A percentile compares a stretch with the other conserved stretches of the same genome.
Evolutionary conservation across 2,797 vertebrate genomes (phyloP).

Genomic region (Sparus aurata): DNA sequence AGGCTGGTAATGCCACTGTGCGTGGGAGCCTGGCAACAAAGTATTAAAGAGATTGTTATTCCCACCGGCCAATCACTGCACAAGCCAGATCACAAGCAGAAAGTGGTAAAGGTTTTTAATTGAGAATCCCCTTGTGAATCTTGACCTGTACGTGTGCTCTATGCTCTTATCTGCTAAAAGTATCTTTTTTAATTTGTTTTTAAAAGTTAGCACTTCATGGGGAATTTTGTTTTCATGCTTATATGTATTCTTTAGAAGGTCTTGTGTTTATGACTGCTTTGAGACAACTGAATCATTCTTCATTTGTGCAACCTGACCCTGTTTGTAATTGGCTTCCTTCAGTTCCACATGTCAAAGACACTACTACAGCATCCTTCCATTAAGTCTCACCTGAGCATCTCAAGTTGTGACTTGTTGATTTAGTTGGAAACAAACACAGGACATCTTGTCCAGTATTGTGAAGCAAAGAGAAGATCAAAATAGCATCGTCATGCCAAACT

Average conservation of each 20-base stretch:
- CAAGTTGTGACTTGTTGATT: constrained; percentile 1
- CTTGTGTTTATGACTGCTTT: neutral
- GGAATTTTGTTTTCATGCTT: too few species aligned
- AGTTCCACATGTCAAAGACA: neutral
- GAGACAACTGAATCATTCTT: neutral
- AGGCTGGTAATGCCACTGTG: constrained; percentile 7
- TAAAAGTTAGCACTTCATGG: too few species aligned
- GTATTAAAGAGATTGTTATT: neutral
- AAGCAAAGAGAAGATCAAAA: constrained; percentile 1
- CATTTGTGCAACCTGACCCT: neutral
- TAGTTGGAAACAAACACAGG: neutral
- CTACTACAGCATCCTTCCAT: neutral
- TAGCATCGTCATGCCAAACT: neutral
- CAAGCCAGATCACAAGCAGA: neutral
- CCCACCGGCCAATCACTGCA: neutral
- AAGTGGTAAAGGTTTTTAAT: neutral
- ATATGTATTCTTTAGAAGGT: too few species aligned
- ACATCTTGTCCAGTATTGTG: neutral
- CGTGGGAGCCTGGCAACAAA: neutral
- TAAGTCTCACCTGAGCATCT: neutral
- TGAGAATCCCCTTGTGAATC: neutral
- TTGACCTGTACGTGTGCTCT: neutral
- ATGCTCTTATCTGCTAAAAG: neutral
- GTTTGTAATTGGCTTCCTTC: constrained; percentile 6
- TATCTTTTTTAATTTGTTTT: neutral